A percentile compares a stretch with the other conserved stretches of the same genome.
These are phyloP conservation scores for Sarcophaga bullata DNA, from an alignment of 1,140 invertebrate genomes.

Conservation along the genomic window DNA sequence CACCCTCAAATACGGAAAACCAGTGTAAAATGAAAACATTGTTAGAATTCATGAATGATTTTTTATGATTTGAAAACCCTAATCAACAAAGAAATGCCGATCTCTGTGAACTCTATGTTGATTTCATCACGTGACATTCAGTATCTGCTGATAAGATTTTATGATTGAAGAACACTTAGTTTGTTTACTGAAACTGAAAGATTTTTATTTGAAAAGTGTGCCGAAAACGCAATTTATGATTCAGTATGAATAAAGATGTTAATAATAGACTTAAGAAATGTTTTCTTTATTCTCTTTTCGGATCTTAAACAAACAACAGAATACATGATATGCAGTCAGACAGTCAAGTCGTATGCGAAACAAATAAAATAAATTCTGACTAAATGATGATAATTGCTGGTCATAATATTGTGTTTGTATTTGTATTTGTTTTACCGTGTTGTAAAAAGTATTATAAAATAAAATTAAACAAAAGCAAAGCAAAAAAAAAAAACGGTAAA, in stretches of 20 bases:
- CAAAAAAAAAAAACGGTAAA: not conserved
- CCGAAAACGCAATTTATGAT: not conserved
- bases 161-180: too few relatives aligned
- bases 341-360: too few relatives aligned
- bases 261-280: not conserved
- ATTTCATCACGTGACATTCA: too few relatives aligned
- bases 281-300: not conserved
- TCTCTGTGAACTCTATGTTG: too few relatives aligned
- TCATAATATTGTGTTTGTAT: not conserved
- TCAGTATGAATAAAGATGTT: not conserved
- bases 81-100: too few relatives aligned
- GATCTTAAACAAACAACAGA: not conserved
- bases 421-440: too few relatives aligned
- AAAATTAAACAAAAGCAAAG: not conserved
- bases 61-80: too few relatives aligned
- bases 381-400: conserved; percentile 2
- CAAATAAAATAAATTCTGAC: not conserved
- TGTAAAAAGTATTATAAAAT: not conserved
- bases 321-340: not conserved
- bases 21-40: too few relatives aligned
- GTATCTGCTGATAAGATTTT: too few relatives aligned
- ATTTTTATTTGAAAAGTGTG: conserved; percentile 9
- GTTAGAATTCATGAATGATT: too few relatives aligned
- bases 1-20: too few relatives aligned
- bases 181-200: not conserved